Evolutionary conservation across 2,113 vertebrate genomes (phyloP), one percentile per base, ranked within the genome.

Genomic region (Amblyopsis rosae): DNA sequence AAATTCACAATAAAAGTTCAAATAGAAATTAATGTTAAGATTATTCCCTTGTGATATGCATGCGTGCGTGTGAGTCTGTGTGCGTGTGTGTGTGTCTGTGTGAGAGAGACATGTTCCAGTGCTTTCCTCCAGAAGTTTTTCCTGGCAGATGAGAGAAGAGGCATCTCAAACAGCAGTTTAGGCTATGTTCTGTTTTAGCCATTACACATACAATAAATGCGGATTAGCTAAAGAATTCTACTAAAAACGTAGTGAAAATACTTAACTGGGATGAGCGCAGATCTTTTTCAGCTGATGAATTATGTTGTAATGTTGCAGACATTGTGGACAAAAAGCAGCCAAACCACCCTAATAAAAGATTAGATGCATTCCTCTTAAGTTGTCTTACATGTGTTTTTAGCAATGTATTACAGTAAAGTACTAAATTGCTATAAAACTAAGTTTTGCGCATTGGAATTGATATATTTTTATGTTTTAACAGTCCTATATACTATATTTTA

Each of bases 161-260:
- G 62, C 63, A 62, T 78, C 71, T 69, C 19, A 60, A 77, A 73
- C 72, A 81, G 1, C 63, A 11, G 80, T 86, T 82, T 53, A 69
- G 69, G 67, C 66, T 26, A 69, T 75, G 81, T 81, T 80, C 74
- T 72, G 78, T 73, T 73, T 80, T 82, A 83, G 79, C 77, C 74
- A 76, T 84, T 82, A 60, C 72, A 79, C 66, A 82, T 26, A 26
- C 26, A 3, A 26, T 82, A 87, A 77, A 68, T 11, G 63, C 19
- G 60, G 86, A 84, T 87, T 80, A 79, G 66, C 76, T 33, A 55
- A 83, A 84, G 71, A 86, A 86, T 72, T 65, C 67, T 56, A 62
- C 76, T 67, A 80, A 74, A 88, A 77, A 74, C 77, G 68, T 77
- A 65, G 70, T 80, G 69, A 70, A 85, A 82, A 72, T 69, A 73